Evolutionary conservation across 1,140 invertebrate genomes (phyloP).

Genomic region (Branchinecta lindahli): DNA sequence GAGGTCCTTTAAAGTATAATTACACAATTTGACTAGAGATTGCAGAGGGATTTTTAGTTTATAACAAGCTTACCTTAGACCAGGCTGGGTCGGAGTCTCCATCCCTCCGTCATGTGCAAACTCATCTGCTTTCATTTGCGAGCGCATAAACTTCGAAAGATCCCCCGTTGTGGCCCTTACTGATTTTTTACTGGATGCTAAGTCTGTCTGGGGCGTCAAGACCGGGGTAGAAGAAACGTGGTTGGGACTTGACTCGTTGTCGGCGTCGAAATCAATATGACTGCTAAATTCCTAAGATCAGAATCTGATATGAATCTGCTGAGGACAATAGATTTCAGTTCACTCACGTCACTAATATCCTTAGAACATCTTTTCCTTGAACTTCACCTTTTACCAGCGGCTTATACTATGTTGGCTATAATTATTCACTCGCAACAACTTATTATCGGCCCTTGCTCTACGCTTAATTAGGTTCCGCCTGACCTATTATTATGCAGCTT

Average conservation of each 20-base stretch:
- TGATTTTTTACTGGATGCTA: constrained; percentile 13
- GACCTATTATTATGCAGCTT: no score
- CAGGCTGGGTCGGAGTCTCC: background rate
- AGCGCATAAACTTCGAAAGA: constrained; percentile 18
- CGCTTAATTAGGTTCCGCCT: no score
- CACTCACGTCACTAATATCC: no score
- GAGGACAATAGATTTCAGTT: no score
- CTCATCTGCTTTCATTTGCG: background rate
- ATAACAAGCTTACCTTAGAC: background rate
- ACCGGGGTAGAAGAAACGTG: background rate
- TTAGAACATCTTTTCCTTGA: no score
- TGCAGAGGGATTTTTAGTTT: no score
- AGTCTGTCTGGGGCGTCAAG: background rate
- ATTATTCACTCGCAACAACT: no score
- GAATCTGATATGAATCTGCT: background rate
- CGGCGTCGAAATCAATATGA: background rate
- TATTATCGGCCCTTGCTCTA: no score
- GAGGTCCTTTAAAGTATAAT: no score
- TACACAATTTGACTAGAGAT: no score
- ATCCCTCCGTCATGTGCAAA: background rate
- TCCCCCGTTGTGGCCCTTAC: constrained; percentile 19
- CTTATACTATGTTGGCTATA: no score
- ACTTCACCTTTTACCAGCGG: no score
- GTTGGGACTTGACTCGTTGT: background rate
- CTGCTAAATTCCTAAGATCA: background rate